phyloP scores from a whole-genome alignment of 2,888 invertebrate species.

The Lottia gigantea region DNA sequence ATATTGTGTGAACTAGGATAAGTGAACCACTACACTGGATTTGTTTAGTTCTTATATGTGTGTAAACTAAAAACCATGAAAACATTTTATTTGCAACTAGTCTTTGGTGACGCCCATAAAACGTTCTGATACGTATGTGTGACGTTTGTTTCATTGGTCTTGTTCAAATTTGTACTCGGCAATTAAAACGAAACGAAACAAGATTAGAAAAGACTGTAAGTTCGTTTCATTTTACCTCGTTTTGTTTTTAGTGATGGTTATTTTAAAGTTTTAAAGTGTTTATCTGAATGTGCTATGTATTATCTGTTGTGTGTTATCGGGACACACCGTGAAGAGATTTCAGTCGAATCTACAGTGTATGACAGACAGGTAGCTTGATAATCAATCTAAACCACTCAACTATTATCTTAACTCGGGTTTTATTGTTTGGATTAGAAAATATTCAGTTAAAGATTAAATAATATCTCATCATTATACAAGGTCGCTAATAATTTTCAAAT shows the following conservation, averaged over 20 bases:
- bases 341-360: too few species aligned
- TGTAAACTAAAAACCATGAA: constrained; percentile 1
- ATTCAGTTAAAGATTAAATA: too few species aligned
- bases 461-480: too few species aligned
- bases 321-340: too few species aligned
- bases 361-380: too few species aligned
- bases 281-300: constrained; percentile 2
- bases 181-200: constrained; percentile 11
- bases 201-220: background rate
- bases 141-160: background rate
- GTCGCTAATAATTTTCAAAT: too few species aligned
- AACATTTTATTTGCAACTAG: background rate
- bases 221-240: constrained; percentile 7
- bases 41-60: constrained; percentile 1
- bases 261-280: background rate
- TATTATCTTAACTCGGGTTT: too few species aligned
- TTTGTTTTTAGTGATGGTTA: background rate
- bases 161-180: constrained; percentile 8
- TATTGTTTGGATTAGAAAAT: too few species aligned
- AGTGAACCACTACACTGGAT: background rate
- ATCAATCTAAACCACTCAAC: too few species aligned
- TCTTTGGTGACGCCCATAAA: constrained; percentile 7
- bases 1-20: too few species aligned
- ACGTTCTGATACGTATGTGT: background rate
- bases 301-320: background rate